Evolutionary conservation across 2,797 vertebrate genomes (phyloP), one percentile per base, ranked within the genome.

Genomic region (Etheostoma perlongum): DNA sequence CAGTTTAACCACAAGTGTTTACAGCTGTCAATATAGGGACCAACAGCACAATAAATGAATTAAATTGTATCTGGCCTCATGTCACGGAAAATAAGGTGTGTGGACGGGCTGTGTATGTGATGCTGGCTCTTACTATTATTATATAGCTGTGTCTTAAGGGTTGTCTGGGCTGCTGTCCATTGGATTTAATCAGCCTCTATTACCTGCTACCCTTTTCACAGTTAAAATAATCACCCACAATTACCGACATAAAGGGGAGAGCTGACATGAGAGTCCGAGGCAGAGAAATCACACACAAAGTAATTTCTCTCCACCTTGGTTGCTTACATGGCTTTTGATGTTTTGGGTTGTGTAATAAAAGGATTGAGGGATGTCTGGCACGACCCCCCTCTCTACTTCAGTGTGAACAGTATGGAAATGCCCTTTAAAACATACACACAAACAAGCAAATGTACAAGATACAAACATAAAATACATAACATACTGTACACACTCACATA

Each of bases 171-270:
- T 85, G 84, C 92, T 91, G 93, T 91, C 93, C 94, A 93, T 94
- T 95, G 94, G 90, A 94, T 94, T 95, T 95, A 95, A 95, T 95
- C 95, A 95, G 92, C 93, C 92, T 89, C 93, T 95, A 95, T 95
- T 95, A 95, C 95, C 93, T 91, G 93, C 94, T 94, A 94, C 94
- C 94, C 94, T 94, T 95, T 95, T 95, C 94, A 94, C 93, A 91
- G 94, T 95, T 95, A 95, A 96, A 95, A 96, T 95, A 96, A 96
- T 95, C 95, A 96, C 93, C 89, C 86, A 91, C 95, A 96, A 96
- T 96, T 96, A 96, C 93, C 86, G 91, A 93, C 91, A 96, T 93
- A 96, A 96, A 95, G 94, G 95, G 85, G 88, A 94, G 92, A 93
- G 92, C 91, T 90, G 90, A 92, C 93, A 94, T 81, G 91, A 88